Conservation (phyloP, 2,113 vertebrate genomes). For the Daubentonia madagascariensis region DNA sequence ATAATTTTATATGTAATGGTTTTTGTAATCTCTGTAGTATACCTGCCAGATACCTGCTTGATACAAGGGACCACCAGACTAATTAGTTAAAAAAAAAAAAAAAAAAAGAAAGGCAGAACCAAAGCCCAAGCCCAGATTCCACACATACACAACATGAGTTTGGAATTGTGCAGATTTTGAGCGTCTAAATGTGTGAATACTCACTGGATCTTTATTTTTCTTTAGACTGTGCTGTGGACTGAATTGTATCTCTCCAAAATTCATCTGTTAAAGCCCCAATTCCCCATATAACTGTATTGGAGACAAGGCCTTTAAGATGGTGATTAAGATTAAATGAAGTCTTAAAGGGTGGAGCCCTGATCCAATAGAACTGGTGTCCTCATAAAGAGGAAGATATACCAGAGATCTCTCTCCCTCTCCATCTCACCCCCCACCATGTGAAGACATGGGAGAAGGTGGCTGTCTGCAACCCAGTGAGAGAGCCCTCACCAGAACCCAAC, state of each 20-base stretch:
- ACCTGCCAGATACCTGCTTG: conserved; percentile 40
- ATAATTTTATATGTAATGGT: conserved; percentile 87
- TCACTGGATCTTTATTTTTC: background rate
- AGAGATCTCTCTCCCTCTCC: background rate
- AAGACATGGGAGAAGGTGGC: background rate
- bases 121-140: background rate
- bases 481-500: background rate
- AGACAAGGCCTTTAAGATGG: background rate
- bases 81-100: conserved; percentile 36
- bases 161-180: background rate
- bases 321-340: background rate
- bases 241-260: background rate
- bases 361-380: background rate
- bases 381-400: background rate
- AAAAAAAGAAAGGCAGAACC: rapidly evolving
- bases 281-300: background rate
- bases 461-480: background rate
- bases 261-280: background rate
- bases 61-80: conserved; percentile 47
- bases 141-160: background rate
- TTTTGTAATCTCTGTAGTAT: conserved; percentile 81
- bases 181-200: background rate
- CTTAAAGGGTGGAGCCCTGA: background rate
- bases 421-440: background rate
- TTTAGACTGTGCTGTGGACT: background rate